Base-by-base conservation (phyloP, 2,113 vertebrate genomes). In the Seriola dumerili region DNA sequence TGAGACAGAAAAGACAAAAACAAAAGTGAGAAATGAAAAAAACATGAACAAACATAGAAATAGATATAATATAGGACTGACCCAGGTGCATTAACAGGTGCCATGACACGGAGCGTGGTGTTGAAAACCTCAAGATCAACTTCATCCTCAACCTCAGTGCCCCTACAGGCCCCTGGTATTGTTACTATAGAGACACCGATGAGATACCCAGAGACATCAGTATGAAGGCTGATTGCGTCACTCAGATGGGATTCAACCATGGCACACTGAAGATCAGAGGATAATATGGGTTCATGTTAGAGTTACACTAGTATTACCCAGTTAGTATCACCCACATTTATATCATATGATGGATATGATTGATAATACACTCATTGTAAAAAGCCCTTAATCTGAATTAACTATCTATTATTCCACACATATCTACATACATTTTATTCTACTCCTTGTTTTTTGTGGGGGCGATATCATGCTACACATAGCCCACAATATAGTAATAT, bases 211-310 rank as follows among this genome's bases (percentile, higher is more conserved):
- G 94, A 96, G 79, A 97, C 94, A 0, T 98, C 97, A 1, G 96
- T 95, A 76, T 97, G 96, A 57, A 98, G 93, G 0, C 94, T 93
- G 93, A 98, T 96, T 81, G 96, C 93, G 32, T 98, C 97, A 0
- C 97, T 98, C 62, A 98, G 96, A 63, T 97, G 97, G 0, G 97
- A 98, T 92, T 98, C 97, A 0, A 97, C 95, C 93, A 98, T 90
- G 17, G 97, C 96, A 55, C 97, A 98, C 97, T 98, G 83, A 0
- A 5, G 61, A 55, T 3, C 4, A 14, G 4, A 84, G 61, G n/a
- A 29, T 12, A 58, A 50, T 4, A 9, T 16, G 54, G 29, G n/a
- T 61, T 46, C 38, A 66, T 10, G 14, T 55, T 19, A 58, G 46
- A 16, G 19, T 38, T 25, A 16, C 52, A 80, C 0, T 3, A n/a